Base-by-base conservation (phyloP, 2,888 invertebrate species). In the Zygaena filipendulae region DNA sequence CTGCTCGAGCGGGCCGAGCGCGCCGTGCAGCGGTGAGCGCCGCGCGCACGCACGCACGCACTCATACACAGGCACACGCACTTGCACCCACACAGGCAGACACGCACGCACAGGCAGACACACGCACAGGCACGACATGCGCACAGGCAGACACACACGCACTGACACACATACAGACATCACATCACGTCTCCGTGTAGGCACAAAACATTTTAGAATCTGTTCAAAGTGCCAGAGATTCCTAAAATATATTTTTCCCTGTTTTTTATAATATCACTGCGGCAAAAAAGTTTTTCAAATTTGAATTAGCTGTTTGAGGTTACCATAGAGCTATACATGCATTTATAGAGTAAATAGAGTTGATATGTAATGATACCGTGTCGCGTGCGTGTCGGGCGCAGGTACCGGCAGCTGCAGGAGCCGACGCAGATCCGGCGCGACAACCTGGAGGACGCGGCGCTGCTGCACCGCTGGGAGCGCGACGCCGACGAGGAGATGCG, bases 401-500 rank as follows among this genome's bases (percentile, higher is more conserved):
- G 88, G 24, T 94, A 92, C 58, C 84, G 88, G 8, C 87, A 89
- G 4, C 77, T 97, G 6, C 89, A 91, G 47, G 95, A 95, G 59
- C 97, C 97, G 1, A 88, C 95, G 61, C 91, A 93, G 58, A 94
- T 93, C 38, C 84, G 95, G 0, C 82, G 93, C 20, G 97, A 97
- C 50, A 94, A 96, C 60, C 75, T 99, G 19, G 93, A 95, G 53
- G 97, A 97, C 40, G 93, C 97, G 0, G 84, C 89, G 3, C 77
- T 91, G 23, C 71, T 97, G 39, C 95, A 96, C 54, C 91, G 95
- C 52, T 96, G 96, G 81, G 83, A 91, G 23, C 82, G 95, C 12
- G 97, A 97, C 54, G 91, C 95, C 0, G 93, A 95, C 35, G 97
- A 97, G 56, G 97, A 97, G 62, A 55, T 94, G 29, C 87, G 90